A percentile compares a stretch with the other conserved stretches of the same genome.
Evolutionary conservation across 2,888 invertebrate genomes (phyloP).

Genomic region (Sinotaia quadrata): DNA sequence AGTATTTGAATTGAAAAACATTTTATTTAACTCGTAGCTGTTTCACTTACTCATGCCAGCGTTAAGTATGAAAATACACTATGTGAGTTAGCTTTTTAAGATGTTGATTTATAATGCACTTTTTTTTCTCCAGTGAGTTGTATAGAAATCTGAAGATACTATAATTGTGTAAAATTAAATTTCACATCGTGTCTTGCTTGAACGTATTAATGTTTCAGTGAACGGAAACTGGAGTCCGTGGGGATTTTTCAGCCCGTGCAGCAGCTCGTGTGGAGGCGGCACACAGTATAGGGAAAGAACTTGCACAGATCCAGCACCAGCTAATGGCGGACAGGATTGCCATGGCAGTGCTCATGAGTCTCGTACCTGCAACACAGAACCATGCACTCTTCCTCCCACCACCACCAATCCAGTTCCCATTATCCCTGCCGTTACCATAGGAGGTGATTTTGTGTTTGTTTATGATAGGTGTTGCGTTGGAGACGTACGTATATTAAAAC

Average conservation of each 20-base stretch:
- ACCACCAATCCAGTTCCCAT: constrained; percentile 37
- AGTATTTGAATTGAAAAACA: too few relatives aligned
- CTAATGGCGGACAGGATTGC: constrained; percentile 56
- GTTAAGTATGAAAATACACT: too few relatives aligned
- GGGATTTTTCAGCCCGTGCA: constrained; percentile 56
- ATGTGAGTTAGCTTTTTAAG: too few relatives aligned
- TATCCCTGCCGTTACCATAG: constrained; percentile 35
- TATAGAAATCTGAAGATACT: too few relatives aligned
- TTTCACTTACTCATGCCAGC: too few relatives aligned
- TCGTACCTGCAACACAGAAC: constrained; percentile 43
- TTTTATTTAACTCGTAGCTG: too few relatives aligned
- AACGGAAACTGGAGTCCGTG: constrained; percentile 56
- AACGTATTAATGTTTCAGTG: constrained; percentile 47
- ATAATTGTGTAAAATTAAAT: too few relatives aligned
- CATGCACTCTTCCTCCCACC: constrained; percentile 51
- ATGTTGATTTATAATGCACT: too few relatives aligned
- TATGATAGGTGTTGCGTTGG: background rate
- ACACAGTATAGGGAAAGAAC: constrained; percentile 52
- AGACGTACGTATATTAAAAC: too few relatives aligned
- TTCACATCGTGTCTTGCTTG: too few relatives aligned
- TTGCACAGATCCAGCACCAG: constrained; percentile 57
- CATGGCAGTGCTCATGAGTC: constrained; percentile 44
- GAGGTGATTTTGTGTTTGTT: constrained; percentile 31
- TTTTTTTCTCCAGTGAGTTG: too few relatives aligned
- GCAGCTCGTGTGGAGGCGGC: constrained; percentile 56